A percentile compares a stretch with the other conserved stretches of the same genome.
Conservation (phyloP, 2,113 vertebrate species). For the Nipponia nippon region DNA sequence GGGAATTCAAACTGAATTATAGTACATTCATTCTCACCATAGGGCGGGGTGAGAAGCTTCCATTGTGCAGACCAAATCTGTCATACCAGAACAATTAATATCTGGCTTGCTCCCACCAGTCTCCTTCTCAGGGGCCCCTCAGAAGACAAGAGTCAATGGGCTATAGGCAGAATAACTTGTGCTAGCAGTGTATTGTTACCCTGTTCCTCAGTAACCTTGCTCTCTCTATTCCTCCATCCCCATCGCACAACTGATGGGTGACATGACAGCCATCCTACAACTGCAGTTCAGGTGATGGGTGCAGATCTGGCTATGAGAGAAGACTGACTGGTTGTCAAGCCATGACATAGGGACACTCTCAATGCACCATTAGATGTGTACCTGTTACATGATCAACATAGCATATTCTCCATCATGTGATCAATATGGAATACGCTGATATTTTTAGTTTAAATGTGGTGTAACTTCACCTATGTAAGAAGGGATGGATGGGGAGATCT, state of each 20-base stretch:
- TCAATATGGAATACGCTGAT: background rate
- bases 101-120: background rate
- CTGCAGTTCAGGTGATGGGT: background rate
- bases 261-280: background rate
- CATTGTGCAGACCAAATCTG: background rate
- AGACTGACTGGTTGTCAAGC: background rate
- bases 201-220: background rate
- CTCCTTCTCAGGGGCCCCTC: background rate
- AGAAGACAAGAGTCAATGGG: background rate
- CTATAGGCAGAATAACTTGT: background rate
- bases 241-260: background rate
- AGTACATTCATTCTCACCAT: background rate
- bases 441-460: background rate
- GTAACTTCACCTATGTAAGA: background rate
- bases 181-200: background rate
- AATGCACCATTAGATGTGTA: background rate
- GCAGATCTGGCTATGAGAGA: background rate
- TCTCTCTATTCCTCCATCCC: background rate
- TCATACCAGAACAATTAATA: background rate
- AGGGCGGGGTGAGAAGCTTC: background rate
- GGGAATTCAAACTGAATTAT: background rate
- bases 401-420: rapidly evolving
- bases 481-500: background rate
- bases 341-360: background rate
- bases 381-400: background rate